Conservation (phyloP, 2,888 invertebrate species). For the Phortica okadai region DNA sequence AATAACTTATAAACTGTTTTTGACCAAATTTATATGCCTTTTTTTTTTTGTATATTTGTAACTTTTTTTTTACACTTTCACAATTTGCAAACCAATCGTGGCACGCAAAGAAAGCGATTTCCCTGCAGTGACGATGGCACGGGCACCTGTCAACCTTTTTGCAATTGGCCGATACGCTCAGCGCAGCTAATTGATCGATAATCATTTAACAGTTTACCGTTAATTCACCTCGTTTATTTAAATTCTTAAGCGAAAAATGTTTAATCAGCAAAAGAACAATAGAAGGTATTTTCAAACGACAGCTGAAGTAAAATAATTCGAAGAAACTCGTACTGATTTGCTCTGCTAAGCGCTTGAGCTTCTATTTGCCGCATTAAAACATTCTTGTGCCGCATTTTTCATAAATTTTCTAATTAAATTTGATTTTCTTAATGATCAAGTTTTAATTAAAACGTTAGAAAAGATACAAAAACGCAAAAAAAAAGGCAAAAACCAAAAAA, state of each 20-base stretch:
- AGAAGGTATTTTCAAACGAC: background rate
- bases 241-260: constrained; percentile 54
- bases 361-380: constrained; percentile 48
- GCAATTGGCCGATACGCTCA: background rate
- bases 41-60: constrained; percentile 31
- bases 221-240: constrained; percentile 70
- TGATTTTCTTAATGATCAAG: constrained; percentile 35
- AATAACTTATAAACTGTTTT: background rate
- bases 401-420: constrained; percentile 64
- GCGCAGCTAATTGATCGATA: constrained; percentile 68
- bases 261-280: constrained; percentile 24
- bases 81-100: constrained; percentile 62
- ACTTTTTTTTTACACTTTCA: constrained; percentile 65
- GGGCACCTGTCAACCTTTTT: background rate
- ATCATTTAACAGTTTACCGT: constrained; percentile 72
- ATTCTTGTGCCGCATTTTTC: constrained; percentile 57
- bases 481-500: too few species aligned
- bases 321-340: too few species aligned
- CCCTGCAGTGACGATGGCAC: constrained; percentile 37
- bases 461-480: background rate
- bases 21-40: background rate
- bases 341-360: too few species aligned
- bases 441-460: constrained; percentile 3
- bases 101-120: constrained; percentile 44
- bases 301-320: too few species aligned